phyloP scores from a whole-genome alignment of 2,888 invertebrate genomes.

The Carabus problematicus region DNA sequence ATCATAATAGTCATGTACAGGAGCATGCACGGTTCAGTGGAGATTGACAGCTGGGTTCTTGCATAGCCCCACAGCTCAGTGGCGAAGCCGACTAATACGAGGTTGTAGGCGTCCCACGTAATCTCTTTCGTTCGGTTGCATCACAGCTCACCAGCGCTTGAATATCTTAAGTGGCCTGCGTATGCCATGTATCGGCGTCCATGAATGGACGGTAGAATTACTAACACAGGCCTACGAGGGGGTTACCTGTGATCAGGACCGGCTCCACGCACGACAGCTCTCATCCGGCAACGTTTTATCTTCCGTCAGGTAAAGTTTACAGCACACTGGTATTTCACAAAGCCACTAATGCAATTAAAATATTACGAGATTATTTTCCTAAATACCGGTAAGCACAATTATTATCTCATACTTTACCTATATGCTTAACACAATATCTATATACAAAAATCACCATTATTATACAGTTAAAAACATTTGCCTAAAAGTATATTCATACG shows the following conservation, averaged over 20 bases:
- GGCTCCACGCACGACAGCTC: background rate
- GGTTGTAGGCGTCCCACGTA: constrained; percentile 17
- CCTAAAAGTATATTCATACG: no score
- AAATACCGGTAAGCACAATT: no score
- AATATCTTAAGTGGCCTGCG: background rate
- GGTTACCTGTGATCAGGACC: background rate
- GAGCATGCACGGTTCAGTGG: background rate
- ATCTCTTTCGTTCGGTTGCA: constrained; percentile 38
- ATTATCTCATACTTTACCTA: no score
- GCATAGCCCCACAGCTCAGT: no score
- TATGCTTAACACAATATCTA: no score
- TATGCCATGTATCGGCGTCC: background rate
- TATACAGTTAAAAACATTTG: no score
- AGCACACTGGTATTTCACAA: no score
- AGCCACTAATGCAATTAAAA: no score
- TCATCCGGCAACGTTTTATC: background rate
- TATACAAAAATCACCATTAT: no score
- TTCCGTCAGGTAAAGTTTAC: no score
- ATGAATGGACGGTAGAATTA: background rate
- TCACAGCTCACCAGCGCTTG: background rate
- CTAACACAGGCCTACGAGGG: background rate
- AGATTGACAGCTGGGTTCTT: background rate
- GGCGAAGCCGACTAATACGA: background rate
- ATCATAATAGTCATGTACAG: background rate
- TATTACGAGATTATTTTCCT: no score